A percentile compares a stretch with the other conserved stretches of the same genome.
phyloP scores from a whole-genome alignment of 2,888 invertebrate genomes.

The Frankliniella fusca region DNA sequence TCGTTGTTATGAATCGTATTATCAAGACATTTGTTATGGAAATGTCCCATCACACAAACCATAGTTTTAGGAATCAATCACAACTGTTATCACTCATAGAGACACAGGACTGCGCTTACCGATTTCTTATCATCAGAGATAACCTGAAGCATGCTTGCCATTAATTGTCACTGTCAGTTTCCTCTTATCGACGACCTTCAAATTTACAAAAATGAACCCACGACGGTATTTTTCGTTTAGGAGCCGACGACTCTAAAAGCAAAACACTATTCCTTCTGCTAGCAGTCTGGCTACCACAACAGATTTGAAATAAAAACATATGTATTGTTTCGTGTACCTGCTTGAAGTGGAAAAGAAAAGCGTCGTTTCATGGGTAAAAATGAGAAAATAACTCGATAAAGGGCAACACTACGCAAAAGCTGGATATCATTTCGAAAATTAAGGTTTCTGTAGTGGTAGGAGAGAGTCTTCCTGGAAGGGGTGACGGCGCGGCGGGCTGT shows the following conservation, averaged over 20 bases:
- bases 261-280: conserved; percentile 8
- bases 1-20: too few relatives aligned
- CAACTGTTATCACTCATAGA: background rate
- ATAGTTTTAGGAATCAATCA: background rate
- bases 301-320: too few relatives aligned
- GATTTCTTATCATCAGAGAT: background rate
- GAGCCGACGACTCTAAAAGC: background rate
- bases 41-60: background rate
- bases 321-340: too few relatives aligned
- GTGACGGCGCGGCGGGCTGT: background rate
- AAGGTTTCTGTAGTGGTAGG: too few relatives aligned
- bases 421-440: too few relatives aligned
- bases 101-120: background rate
- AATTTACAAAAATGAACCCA: background rate
- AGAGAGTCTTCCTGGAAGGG: too few relatives aligned
- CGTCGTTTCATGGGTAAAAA: too few relatives aligned
- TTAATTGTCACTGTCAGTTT: background rate
- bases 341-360: too few relatives aligned
- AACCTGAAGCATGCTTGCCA: conserved; percentile 9
- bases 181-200: background rate
- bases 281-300: background rate
- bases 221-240: background rate
- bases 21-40: too few relatives aligned
- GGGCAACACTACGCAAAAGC: too few relatives aligned
- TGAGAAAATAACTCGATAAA: too few relatives aligned